Evolutionary conservation across 37 sponge, comb jelly and placozoan species (phyloP).

Genomic region (Axinella damicornis): DNA sequence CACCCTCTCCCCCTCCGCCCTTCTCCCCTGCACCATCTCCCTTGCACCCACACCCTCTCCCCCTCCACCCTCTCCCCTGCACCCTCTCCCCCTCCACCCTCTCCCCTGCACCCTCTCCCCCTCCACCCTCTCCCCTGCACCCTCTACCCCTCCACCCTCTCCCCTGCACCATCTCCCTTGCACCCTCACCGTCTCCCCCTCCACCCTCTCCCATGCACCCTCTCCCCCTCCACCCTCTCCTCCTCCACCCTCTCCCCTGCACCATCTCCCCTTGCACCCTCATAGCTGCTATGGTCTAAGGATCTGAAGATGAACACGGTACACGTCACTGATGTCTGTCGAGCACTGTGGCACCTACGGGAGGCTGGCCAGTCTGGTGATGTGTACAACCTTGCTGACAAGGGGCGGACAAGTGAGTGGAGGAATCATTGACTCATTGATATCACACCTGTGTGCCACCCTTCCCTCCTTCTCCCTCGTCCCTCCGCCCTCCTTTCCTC

Average conservation of each 20-base stretch:
- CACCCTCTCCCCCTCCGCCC: too few species aligned
- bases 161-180: background rate
- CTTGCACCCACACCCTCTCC: too few species aligned
- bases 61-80: too few species aligned
- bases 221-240: too few species aligned
- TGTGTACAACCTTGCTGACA: constrained; percentile 94
- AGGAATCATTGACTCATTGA: background rate
- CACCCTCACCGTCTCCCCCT: too few species aligned
- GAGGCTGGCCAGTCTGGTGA: constrained; percentile 57
- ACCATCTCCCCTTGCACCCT: background rate
- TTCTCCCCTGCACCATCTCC: too few species aligned
- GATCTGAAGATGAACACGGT: constrained; percentile 95
- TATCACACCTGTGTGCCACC: background rate
- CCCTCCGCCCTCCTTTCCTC: background rate
- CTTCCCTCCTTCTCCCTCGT: background rate
- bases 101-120: too few species aligned
- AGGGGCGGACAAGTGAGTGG: constrained; percentile 83
- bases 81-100: too few species aligned
- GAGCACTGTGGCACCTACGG: constrained; percentile 86
- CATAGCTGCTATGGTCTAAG: constrained; percentile 93
- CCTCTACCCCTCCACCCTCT: background rate
- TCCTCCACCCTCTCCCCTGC: too few species aligned
- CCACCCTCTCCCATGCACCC: too few species aligned
- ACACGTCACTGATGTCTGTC: constrained; percentile 90
- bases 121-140: too few species aligned